phyloP scores from a whole-genome alignment of 2,797 vertebrate species.

The Chiroxiphia lanceolata region DNA sequence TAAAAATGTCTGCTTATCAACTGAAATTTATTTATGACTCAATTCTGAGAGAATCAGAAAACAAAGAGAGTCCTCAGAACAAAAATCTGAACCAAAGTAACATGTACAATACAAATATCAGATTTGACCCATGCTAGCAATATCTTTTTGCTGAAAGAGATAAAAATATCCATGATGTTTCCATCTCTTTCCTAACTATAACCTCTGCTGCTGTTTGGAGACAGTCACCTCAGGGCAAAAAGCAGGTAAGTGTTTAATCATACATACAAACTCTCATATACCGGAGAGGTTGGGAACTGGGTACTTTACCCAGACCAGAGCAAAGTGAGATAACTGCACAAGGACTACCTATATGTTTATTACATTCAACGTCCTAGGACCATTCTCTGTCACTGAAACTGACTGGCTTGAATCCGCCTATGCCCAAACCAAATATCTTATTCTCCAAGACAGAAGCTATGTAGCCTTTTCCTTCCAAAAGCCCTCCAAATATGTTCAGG shows the following conservation, averaged over 20 bases:
- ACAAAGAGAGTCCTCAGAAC: not conserved
- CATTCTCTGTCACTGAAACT: not conserved
- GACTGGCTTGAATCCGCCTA: not conserved
- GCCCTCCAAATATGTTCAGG: not conserved
- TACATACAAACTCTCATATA: not conserved
- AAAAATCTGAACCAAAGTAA: not conserved
- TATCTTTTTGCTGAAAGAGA: not conserved
- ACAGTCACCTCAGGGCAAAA: not conserved
- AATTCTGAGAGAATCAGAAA: not conserved
- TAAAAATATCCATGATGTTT: not conserved
- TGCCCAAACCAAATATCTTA: not conserved
- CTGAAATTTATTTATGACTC: not conserved
- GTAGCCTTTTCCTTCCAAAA: not conserved
- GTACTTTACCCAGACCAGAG: not conserved
- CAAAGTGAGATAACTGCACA: not conserved
- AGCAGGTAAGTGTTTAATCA: not conserved
- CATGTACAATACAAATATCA: not conserved
- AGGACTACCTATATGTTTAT: rapidly evolving
- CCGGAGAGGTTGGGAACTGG: not conserved
- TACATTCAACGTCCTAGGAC: not conserved
- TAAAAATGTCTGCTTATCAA: slow-evolving; percentile 9
- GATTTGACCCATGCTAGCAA: not conserved
- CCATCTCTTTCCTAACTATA: not conserved
- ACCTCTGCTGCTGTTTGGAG: not conserved
- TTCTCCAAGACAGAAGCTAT: not conserved